Evolutionary conservation across 2,113 vertebrate species (phyloP), one percentile per base, ranked within the genome.

Genomic region (Varanus komodoensis): DNA sequence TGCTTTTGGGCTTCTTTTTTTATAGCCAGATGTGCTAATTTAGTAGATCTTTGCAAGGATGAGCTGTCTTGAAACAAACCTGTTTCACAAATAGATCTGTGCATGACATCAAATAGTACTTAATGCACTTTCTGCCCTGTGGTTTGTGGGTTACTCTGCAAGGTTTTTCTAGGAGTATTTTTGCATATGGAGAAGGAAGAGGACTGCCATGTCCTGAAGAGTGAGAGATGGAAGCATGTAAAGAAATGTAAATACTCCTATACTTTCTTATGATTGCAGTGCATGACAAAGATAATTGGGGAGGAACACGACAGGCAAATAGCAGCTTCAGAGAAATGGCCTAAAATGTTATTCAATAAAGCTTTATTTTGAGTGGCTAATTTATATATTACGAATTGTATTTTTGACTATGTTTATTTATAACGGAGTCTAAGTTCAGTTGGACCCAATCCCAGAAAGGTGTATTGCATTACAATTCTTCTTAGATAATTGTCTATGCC

Each of bases 11-110:
- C 8, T 34, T 29, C 48, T 81, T 44, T 81, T 44, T 81, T 81
- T 69, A 14, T 8, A 52, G 11, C 21, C 38, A 88, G 75, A 57
- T 54, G 11, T 81, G 89, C 90, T 84, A 27, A 82, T 44, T 79
- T 61, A 68, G 82, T 61, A 1, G 68, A 0, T 64, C 82, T 83
- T 8, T 9, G 88, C 34, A 74, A 69, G 27, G 78, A 64, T 38
- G 88, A 82, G 21, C 48, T 89, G 14, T 48, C 91, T 73, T 77
- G 83, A n/a, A 91, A 67, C 0, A 73, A 90, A 64, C 34, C 57
- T 57, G 21, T 87, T 87, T 87, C 92, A 73, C 87, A 88, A 29
- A 25, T 23, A 17, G 52, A 44, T 61, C 87, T 32, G 73, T 1
- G 75, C 7, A 19, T 19, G 61, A 74, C 82, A 82, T 11, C 27